Base-by-base conservation (phyloP, 2,888 invertebrate genomes). In the Diplazon laetatorius region DNA sequence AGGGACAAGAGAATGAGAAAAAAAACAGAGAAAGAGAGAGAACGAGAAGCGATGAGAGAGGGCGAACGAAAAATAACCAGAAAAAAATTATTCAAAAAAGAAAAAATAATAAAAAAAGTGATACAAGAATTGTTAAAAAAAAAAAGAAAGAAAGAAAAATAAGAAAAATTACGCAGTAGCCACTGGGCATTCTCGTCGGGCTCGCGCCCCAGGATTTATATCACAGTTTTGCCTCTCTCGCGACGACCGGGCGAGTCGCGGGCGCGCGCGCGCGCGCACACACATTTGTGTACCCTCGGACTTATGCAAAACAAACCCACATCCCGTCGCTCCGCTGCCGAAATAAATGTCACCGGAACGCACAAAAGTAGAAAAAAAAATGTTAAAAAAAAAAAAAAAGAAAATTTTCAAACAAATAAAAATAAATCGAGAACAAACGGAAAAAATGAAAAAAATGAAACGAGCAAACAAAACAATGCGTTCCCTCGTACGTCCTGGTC, bases 301-400 rank as follows among this genome's bases (percentile, higher is more conserved):
- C 90, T 90, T 90, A 90, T 90, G 89, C 90, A 89, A 90, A 90
- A 86, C 85, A 86, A 86, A 77, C 85, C 86, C 85, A 80, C 85
- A 82, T 85, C 82, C 86, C 63, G 30, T 77, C 55, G 39, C 57
- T 82, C 80, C 82, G 81, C 82, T 82, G 84, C 85, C 89, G 87
- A 89, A 90, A 90, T 89, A 89, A 90, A 89, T 89, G 88, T 90
- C 89, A 89, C 88, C 82, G 84, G 85, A 83, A 86, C 2, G 30
- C 30, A 2, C 2, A 30, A 30, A 30, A 30, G 30, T n/a, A n/a
- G n/a, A n/a, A n/a, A 30, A 30, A 30, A 30, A 5, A 30, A 30
- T 5, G 30, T 30, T 5, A 30, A 30, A 30, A 30, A 30, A 5
- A 30, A 6, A 30, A 30, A 5, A 6, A 30, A 30, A 30, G 4